phyloP scores from a whole-genome alignment of 2,797 vertebrate species.

The Sebastes alutus region DNA sequence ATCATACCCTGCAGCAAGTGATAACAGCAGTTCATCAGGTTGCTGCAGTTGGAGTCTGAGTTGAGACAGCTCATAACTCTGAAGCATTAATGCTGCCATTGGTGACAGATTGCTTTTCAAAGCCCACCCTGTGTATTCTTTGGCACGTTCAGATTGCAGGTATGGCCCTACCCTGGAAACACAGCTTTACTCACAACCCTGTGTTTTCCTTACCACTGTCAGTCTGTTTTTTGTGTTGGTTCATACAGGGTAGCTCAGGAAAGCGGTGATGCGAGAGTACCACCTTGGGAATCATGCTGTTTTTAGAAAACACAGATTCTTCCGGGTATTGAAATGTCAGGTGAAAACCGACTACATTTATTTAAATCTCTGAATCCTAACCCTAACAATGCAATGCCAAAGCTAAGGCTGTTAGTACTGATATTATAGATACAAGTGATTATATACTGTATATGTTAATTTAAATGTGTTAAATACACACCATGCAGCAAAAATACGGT shows the following conservation, averaged over 20 bases:
- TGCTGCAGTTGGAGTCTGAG: constrained; percentile 14
- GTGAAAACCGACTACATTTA: constrained; percentile 25
- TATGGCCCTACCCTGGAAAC: constrained; percentile 71
- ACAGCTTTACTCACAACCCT: constrained; percentile 28
- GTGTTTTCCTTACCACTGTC: constrained; percentile 58
- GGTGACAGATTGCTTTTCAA: constrained; percentile 58
- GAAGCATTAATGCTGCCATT: constrained; percentile 34
- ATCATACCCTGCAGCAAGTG: constrained; percentile 59
- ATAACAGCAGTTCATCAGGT: constrained; percentile 48
- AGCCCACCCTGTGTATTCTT: constrained; percentile 58
- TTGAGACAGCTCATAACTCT: constrained; percentile 30
- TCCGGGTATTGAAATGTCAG: constrained; percentile 68
- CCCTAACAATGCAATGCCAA: not conserved
- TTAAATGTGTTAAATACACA: not conserved
- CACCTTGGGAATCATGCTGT: constrained; percentile 53
- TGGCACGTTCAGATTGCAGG: constrained; percentile 61
- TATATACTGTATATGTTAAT: not conserved
- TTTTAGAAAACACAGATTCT: constrained; percentile 66
- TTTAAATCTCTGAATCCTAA: constrained; percentile 28
- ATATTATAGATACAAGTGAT: not conserved
- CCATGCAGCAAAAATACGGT: constrained; percentile 18
- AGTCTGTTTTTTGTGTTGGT: constrained; percentile 45
- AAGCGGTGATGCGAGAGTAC: constrained; percentile 37
- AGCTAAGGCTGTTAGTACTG: not conserved
- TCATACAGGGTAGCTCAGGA: constrained; percentile 44